These are phyloP conservation scores for Enteromius radiatus DNA, from an alignment of 2,797 vertebrate genomes.

Conservation along the genomic window DNA sequence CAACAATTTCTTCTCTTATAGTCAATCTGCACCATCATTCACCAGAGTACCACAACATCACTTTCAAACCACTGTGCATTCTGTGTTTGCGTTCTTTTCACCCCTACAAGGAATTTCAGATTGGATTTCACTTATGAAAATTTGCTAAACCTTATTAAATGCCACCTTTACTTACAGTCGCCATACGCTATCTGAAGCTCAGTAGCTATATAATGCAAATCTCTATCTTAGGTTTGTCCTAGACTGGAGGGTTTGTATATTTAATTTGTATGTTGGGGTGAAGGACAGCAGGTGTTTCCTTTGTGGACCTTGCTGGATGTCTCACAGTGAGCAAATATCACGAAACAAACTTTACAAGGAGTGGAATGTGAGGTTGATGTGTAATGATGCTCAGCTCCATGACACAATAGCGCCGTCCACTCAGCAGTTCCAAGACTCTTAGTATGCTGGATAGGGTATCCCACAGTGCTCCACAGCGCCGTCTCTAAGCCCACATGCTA, in stretches of 20 bases:
- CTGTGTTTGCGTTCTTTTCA: not conserved
- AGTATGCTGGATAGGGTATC: constrained; percentile 1
- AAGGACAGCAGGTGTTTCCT: constrained; percentile 73
- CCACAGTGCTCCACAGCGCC: constrained; percentile 14
- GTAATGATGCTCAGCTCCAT: constrained; percentile 56
- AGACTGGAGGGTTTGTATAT: constrained; percentile 2
- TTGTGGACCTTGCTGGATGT: constrained; percentile 58
- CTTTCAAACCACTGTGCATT: not conserved
- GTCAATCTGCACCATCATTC: not conserved
- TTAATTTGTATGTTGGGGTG: not conserved
- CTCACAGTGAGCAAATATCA: constrained; percentile 70
- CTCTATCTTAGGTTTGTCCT: not conserved
- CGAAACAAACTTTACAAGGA: constrained; percentile 68
- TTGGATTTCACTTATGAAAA: not conserved
- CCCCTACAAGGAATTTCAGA: not conserved
- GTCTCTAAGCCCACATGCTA: constrained; percentile 18
- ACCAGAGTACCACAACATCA: not conserved
- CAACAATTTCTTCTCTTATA: not conserved
- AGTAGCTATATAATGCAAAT: not conserved
- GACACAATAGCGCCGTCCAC: constrained; percentile 45
- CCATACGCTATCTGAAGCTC: not conserved
- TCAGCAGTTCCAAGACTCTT: constrained; percentile 29
- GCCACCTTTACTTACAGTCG: too few species aligned
- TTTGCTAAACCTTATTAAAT: not conserved
- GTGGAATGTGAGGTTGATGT: constrained; percentile 69